A percentile compares a stretch with the other conserved stretches of the same genome.
Evolutionary conservation across 37 sponge, comb jelly and placozoan species (phyloP).

Genomic region (Spongilla lacustris): DNA sequence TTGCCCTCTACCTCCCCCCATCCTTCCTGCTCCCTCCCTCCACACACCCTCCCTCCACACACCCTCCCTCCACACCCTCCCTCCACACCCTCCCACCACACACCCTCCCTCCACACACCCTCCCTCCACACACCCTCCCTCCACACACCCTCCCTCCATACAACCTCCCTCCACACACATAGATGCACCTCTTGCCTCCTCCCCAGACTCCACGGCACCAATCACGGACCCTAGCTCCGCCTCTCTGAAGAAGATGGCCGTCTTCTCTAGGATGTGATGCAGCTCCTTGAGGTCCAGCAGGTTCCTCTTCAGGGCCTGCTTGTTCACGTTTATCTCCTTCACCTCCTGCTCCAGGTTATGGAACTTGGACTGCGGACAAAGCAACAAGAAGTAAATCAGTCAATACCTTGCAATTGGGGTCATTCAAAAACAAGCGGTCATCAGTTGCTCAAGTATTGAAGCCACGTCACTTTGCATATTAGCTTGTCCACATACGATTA

Average conservation of each 20-base stretch:
- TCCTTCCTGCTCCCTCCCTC: too few relatives aligned
- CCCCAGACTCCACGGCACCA: background rate
- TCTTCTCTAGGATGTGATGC: slow-evolving; percentile 71
- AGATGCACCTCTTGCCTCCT: background rate
- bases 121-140: background rate
- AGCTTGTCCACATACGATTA: too few relatives aligned
- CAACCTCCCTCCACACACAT: too few relatives aligned
- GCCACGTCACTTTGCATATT: too few relatives aligned
- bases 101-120: background rate
- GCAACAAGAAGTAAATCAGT: background rate
- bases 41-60: too few relatives aligned
- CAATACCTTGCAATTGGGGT: too few relatives aligned
- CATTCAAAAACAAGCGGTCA: too few relatives aligned
- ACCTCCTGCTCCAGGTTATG: slow-evolving; percentile 79
- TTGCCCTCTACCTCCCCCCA: background rate
- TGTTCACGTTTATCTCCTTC: slow-evolving; percentile 81
- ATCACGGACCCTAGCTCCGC: slow-evolving; percentile 14
- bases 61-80: too few relatives aligned
- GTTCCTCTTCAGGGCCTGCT: slow-evolving; percentile 76
- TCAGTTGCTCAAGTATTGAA: too few relatives aligned
- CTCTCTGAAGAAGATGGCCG: slow-evolving; percentile 72
- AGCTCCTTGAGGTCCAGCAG: slow-evolving; percentile 80
- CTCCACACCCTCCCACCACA: too few relatives aligned
- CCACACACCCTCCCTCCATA: background rate
- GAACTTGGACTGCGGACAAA: slow-evolving; percentile 50